Percentiles rank a stretch among this genome's conserved stretches.
phyloP scores from a whole-genome alignment of 2,797 vertebrate genomes.

The Sebastes goodei region DNA sequence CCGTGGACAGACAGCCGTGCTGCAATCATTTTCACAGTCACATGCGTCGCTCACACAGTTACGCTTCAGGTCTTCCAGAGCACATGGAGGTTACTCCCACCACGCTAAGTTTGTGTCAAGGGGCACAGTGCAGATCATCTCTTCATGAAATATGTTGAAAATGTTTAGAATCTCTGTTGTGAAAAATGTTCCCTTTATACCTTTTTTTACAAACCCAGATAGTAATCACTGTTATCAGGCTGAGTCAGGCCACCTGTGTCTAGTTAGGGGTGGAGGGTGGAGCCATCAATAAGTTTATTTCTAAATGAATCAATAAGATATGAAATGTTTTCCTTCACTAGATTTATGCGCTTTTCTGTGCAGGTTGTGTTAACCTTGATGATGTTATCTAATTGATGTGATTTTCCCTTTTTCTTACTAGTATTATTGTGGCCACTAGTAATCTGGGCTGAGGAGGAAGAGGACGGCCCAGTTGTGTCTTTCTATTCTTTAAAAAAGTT shows the following conservation, averaged over 20 bases:
- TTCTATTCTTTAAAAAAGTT: no score
- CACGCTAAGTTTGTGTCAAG: neutral
- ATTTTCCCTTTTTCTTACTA: no score
- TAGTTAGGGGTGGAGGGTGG: neutral
- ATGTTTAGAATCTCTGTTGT: neutral
- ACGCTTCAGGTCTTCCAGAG: slow-evolving; percentile 7
- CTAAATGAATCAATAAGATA: neutral
- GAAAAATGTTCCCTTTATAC: neutral
- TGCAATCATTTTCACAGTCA: neutral
- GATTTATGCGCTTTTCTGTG: neutral
- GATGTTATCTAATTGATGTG: no score
- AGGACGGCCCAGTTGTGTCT: no score
- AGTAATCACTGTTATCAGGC: no score
- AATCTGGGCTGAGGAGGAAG: no score
- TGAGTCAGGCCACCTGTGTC: no score
- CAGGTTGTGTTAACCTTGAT: neutral
- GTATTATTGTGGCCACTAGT: no score
- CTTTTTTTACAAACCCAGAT: rapidly evolving
- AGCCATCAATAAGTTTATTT: neutral
- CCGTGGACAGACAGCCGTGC: neutral
- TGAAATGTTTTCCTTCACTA: neutral
- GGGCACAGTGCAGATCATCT: neutral
- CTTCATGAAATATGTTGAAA: neutral
- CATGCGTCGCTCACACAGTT: neutral
- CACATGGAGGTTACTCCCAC: neutral